These are phyloP conservation scores for Cydia fagiglandana DNA, from an alignment of 1,140 invertebrate species.

Conservation along the genomic window DNA sequence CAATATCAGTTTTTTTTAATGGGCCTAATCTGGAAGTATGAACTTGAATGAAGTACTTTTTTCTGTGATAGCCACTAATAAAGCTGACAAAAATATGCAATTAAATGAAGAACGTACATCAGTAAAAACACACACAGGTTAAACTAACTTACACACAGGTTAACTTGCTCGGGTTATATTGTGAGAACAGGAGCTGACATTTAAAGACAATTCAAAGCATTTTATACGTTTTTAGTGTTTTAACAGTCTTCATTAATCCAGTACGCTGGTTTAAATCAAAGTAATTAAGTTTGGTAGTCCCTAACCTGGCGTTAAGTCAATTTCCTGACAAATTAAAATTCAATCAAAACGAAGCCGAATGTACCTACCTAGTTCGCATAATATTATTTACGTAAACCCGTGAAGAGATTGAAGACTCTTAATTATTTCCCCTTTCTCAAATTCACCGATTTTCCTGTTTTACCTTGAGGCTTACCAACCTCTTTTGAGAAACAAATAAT, in stretches of 20 bases:
- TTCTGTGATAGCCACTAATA: too few relatives aligned
- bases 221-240: too few relatives aligned
- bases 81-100: too few relatives aligned
- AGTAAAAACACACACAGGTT: too few relatives aligned
- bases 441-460: slow-evolving; percentile 18
- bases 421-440: slow-evolving; percentile 12
- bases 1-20: too few relatives aligned
- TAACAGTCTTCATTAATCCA: not conserved
- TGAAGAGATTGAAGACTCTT: slow-evolving; percentile 27
- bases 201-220: too few relatives aligned
- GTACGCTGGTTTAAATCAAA: not conserved
- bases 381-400: slow-evolving; percentile 22
- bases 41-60: too few relatives aligned
- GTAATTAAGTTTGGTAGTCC: not conserved
- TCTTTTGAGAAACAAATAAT: slow-evolving; percentile 17
- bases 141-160: too few relatives aligned
- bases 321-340: slow-evolving; percentile 17
- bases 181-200: too few relatives aligned
- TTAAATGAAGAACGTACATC: too few relatives aligned
- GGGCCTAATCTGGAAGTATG: too few relatives aligned
- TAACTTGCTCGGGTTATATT: too few relatives aligned
- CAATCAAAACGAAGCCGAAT: slow-evolving; percentile 11
- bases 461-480: not conserved
- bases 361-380: not conserved
- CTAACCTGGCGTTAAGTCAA: not conserved